Conservation (phyloP, 1,140 invertebrate species). For the Brachionus rotundiformis region DNA sequence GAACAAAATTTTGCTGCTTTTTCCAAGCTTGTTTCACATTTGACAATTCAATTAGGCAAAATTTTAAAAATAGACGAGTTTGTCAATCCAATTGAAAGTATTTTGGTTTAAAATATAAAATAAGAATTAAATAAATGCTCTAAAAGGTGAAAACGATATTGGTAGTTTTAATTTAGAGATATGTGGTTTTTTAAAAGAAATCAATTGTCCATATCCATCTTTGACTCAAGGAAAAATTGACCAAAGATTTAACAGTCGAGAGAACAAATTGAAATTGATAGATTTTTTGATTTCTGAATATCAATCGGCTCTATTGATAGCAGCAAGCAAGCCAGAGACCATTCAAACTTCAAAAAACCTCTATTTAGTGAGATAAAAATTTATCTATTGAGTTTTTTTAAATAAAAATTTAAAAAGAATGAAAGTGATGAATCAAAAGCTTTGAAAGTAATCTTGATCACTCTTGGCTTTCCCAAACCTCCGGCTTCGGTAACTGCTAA, state of each 20-base stretch:
- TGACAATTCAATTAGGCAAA: not conserved
- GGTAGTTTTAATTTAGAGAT: slow-evolving; percentile 27
- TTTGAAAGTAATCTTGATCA: slow-evolving; percentile 13
- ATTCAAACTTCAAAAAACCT: not conserved
- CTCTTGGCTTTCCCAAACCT: slow-evolving; percentile 48
- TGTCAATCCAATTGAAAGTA: slow-evolving; percentile 50
- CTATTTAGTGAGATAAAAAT: slow-evolving; percentile 7
- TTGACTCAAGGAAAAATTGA: not conserved
- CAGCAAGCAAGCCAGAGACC: slow-evolving; percentile 7
- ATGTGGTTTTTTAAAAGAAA: slow-evolving; percentile 47
- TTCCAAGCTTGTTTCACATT: slow-evolving; percentile 40
- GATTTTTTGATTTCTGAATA: slow-evolving; percentile 44
- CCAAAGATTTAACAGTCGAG: not conserved
- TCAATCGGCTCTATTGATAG: slow-evolving; percentile 16
- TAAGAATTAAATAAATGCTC: not conserved
- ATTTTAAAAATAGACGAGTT: slow-evolving; percentile 36
- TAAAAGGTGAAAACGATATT: not conserved
- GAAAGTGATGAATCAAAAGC: slow-evolving; percentile 40
- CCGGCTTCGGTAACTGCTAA: not conserved
- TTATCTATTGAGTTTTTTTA: too few species aligned
- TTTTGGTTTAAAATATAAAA: not conserved
- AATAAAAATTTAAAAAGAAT: slow-evolving; percentile 3
- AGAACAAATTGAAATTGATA: slow-evolving; percentile 43
- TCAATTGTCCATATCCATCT: not conserved
- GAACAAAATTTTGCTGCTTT: not conserved